Conservation (phyloP, 2,113 vertebrate species). For the Embiotoca jacksoni region DNA sequence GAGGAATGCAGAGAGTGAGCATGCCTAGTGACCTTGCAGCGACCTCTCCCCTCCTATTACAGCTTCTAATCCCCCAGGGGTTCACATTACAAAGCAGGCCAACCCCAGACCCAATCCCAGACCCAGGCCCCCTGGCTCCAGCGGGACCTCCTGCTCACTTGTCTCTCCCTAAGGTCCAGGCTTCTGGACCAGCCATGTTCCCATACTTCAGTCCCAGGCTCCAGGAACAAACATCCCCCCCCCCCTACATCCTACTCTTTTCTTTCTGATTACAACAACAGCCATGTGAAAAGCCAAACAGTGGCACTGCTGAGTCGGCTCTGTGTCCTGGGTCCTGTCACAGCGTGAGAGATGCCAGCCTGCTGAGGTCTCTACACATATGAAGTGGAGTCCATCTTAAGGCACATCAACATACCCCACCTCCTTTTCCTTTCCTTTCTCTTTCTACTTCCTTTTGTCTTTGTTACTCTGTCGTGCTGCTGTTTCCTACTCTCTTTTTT, state of each 20-base stretch:
- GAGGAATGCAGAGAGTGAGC: constrained; percentile 84
- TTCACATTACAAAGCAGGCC: constrained; percentile 86
- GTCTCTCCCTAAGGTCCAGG: constrained; percentile 76
- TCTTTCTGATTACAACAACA: constrained; percentile 75
- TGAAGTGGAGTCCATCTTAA: constrained; percentile 53
- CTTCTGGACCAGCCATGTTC: constrained; percentile 68
- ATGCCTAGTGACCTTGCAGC: constrained; percentile 84
- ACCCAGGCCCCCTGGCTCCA: constrained; percentile 74
- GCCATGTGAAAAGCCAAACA: constrained; percentile 68
- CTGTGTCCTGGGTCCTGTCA: constrained; percentile 61
- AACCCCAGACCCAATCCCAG: constrained; percentile 74
- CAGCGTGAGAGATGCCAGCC: constrained; percentile 70
- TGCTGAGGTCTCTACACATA: constrained; percentile 68
- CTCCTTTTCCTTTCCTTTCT: constrained; percentile 49
- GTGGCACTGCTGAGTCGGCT: constrained; percentile 63
- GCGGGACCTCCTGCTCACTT: constrained; percentile 68
- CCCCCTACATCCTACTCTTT: constrained; percentile 37
- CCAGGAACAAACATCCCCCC: constrained; percentile 35
- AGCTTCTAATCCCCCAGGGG: constrained; percentile 85
- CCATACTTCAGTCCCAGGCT: constrained; percentile 75
- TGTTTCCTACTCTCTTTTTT: constrained; percentile 29
- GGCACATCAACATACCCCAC: constrained; percentile 57
- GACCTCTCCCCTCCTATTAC: constrained; percentile 85
- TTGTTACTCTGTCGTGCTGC: constrained; percentile 24
- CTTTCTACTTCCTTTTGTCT: constrained; percentile 51